Percentiles rank a stretch among this genome's conserved stretches.
Evolutionary conservation across 2,113 vertebrate genomes (phyloP).

Genomic region (Ammodytes dubius): DNA sequence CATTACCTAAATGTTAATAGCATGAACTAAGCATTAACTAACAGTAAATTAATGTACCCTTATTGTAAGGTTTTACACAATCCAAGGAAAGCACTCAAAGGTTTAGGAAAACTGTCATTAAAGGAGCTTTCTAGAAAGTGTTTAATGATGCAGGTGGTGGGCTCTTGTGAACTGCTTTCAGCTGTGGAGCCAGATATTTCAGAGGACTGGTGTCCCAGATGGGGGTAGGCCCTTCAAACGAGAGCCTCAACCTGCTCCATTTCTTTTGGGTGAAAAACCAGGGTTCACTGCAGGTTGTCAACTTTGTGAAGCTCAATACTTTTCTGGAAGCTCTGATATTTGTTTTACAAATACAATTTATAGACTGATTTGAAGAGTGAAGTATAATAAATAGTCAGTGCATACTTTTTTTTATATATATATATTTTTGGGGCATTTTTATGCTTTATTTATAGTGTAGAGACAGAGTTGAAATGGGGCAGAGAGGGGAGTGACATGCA

Average conservation of each 20-base stretch:
- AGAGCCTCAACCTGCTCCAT: not conserved
- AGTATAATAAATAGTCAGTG: not conserved
- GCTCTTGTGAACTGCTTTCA: not conserved
- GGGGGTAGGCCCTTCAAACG: not conserved
- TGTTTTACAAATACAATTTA: not conserved
- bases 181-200: not conserved
- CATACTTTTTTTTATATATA: no score
- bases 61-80: not conserved
- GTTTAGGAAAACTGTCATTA: not conserved
- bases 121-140: not conserved
- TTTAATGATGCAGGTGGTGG: conserved; percentile 18
- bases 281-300: not conserved
- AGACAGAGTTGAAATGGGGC: no score
- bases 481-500: no score
- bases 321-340: not conserved
- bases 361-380: not conserved
- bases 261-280: conserved; percentile 1
- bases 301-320: not conserved
- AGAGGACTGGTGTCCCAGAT: not conserved
- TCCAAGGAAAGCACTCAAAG: not conserved
- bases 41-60: no score
- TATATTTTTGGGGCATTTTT: no score
- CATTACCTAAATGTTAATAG: no score
- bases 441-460: no score
- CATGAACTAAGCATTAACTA: no score